Base-by-base conservation (phyloP, 2,888 invertebrate genomes). In the Urechis unicinctus region DNA sequence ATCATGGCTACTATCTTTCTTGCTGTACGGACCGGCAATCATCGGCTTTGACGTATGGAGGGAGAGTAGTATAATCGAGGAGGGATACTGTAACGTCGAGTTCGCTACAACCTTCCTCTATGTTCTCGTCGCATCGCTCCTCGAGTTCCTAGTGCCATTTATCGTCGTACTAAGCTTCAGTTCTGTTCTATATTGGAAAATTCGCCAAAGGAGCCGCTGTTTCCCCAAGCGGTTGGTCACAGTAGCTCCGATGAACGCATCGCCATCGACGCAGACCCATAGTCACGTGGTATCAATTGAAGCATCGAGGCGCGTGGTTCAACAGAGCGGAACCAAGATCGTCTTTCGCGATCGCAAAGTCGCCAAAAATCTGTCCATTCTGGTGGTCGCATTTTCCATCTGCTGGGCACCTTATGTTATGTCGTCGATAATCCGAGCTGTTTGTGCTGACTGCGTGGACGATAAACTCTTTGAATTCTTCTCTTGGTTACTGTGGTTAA, bases 401-500 rank as follows among this genome's bases (percentile, higher is more conserved):
- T 66, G 62, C 30, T 69, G 69, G 69, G 56, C 61, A 1, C 69
- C 69, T 3, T 69, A 68, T 49, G 65, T 61, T 3, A 42, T 66
- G 2, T 53, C 57, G 13, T 67, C 68, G 3, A 57, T 68, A 6
- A 52, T 65, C 0, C 56, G 62, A 3, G 54, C 67, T 0, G 61
- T 65, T 28, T 67, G 67, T 53, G 59, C 60, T 1, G 89, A 89
- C 0, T 94, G 93, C 77, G 89, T 90, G 65, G 94, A 95, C 77
- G 86, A 87, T 70, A 90, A 93, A 77, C 81, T 95, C 52, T 97
- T 91, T 79, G 92, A 95, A 88, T 93, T 95, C 78, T 89, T 92
- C 29, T 65, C 58, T 42, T 67, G 68, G 68, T 47, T 67, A 26
- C 55, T 67, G 21, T 68, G 67, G 68, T 4, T 53, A 5, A 53